Percentiles rank a stretch among this genome's conserved stretches.
These are phyloP conservation scores for Microplitis demolitor DNA, from an alignment of 1,140 invertebrate genomes.

Conservation along the genomic window DNA sequence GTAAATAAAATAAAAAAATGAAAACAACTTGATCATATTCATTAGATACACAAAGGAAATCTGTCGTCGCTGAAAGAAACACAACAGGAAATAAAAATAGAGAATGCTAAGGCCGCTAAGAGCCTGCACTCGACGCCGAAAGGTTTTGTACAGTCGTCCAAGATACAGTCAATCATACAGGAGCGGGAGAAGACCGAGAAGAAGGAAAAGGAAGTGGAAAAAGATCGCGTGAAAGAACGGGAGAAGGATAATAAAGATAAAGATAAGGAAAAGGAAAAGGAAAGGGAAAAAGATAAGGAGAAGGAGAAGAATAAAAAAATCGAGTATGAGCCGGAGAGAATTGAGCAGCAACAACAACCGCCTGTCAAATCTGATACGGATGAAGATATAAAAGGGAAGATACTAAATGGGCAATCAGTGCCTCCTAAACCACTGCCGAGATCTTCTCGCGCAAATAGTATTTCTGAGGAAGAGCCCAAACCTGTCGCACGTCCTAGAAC, in stretches of 20 bases:
- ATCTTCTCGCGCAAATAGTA: conserved; percentile 68
- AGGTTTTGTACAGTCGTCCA: conserved; percentile 41
- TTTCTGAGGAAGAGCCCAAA: conserved; percentile 70
- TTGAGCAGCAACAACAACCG: conserved; percentile 2
- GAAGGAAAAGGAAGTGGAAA: conserved; percentile 35
- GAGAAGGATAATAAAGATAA: conserved; percentile 30
- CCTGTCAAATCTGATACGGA: conserved; percentile 25
- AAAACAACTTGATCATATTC: conserved; percentile 23
- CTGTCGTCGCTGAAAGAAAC: conserved; percentile 55
- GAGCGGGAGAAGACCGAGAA: conserved; percentile 39
- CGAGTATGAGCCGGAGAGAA: conserved; percentile 29
- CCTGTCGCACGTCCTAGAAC: conserved; percentile 76
- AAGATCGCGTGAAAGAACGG: conserved; percentile 42
- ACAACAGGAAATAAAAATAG: conserved; percentile 51
- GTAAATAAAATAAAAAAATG: not conserved
- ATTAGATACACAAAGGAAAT: conserved; percentile 61
- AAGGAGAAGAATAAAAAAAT: conserved; percentile 41
- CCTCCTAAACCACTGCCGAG: conserved; percentile 79
- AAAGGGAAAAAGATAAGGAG: conserved; percentile 27
- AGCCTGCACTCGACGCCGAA: conserved; percentile 48
- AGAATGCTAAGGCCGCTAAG: conserved; percentile 45
- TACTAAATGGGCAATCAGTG: conserved; percentile 54
- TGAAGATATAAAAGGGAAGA: conserved; percentile 52
- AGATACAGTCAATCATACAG: conserved; percentile 40
- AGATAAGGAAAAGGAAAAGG: conserved; percentile 37